Evolutionary conservation across 2,113 vertebrate genomes (phyloP).

Genomic region (Lanius collurio): DNA sequence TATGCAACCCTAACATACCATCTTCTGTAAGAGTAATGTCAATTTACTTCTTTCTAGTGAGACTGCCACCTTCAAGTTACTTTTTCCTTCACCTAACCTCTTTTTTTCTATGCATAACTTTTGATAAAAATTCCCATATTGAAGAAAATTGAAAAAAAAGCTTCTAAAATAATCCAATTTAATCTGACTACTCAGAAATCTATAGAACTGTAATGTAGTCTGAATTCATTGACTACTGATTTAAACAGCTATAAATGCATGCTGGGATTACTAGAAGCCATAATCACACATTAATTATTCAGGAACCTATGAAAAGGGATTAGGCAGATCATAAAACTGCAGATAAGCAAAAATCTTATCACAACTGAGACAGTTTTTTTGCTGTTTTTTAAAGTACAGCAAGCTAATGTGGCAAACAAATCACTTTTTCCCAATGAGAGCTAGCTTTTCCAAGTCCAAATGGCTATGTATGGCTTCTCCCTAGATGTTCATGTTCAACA

Average conservation of each 20-base stretch:
- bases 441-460: neutral
- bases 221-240: neutral
- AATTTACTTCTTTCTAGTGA: neutral
- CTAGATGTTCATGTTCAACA: neutral
- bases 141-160: neutral
- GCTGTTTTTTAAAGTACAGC: neutral
- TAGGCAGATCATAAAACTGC: neutral
- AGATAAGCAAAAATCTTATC: neutral
- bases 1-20: neutral
- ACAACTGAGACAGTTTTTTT: neutral
- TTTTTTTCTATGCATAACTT: neutral
- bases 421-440: neutral
- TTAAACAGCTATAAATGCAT: neutral
- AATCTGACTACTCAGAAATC: neutral
- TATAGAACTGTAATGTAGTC: neutral
- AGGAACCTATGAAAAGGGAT: neutral
- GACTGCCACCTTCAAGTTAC: neutral
- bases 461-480: neutral
- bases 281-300: neutral
- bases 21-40: neutral
- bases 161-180: neutral
- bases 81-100: neutral
- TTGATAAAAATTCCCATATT: neutral
- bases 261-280: neutral
- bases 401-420: neutral